These are phyloP conservation scores for Corvus cornix DNA, from an alignment of 2,113 vertebrate species.

Conservation along the genomic window DNA sequence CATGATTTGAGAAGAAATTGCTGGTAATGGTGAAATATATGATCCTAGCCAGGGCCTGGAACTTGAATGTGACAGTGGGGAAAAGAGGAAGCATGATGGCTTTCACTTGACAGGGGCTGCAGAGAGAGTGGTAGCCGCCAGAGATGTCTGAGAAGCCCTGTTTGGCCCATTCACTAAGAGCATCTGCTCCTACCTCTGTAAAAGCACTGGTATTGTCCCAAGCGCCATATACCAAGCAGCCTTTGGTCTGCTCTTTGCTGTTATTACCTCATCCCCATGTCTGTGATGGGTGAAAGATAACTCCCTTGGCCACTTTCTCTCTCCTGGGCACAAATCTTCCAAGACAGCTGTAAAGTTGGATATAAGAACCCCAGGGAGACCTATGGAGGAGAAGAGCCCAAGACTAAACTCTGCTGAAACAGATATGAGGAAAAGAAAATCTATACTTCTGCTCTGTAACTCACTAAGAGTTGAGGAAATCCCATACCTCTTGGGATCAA, in stretches of 20 bases:
- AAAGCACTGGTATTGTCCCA: background rate
- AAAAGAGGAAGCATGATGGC: background rate
- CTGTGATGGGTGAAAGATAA: background rate
- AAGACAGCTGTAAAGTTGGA: background rate
- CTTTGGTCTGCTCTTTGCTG: background rate
- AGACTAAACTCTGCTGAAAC: background rate
- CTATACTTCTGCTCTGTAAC: background rate
- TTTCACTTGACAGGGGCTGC: background rate
- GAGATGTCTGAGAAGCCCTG: background rate
- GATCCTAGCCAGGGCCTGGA: background rate
- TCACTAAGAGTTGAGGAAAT: background rate
- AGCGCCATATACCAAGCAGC: background rate
- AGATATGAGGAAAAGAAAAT: background rate
- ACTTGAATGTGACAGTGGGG: background rate
- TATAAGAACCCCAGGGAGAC: background rate
- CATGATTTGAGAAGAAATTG: background rate
- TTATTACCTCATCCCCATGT: background rate
- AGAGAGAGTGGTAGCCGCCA: background rate
- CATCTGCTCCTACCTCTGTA: background rate
- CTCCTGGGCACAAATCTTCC: background rate
- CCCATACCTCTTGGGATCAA: background rate
- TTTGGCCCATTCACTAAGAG: background rate
- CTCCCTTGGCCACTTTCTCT: background rate
- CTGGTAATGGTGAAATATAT: background rate
- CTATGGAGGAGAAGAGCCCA: background rate